phyloP scores from a whole-genome alignment of 2,888 invertebrate species.

The Conchocele bisecta region DNA sequence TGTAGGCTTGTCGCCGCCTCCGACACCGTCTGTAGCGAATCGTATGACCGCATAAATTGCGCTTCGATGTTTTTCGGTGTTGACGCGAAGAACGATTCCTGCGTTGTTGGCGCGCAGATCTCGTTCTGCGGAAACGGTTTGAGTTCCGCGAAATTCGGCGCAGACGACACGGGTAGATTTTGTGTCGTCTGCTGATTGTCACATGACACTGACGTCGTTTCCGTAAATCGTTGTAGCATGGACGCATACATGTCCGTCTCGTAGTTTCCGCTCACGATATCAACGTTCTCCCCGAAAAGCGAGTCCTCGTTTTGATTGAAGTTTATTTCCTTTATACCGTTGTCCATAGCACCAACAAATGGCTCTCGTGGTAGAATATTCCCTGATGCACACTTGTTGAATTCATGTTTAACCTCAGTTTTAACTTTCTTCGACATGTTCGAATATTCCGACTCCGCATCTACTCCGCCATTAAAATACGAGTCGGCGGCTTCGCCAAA shows the following conservation, averaged over 20 bases:
- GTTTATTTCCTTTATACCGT: neutral
- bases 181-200: conserved; percentile 16
- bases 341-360: neutral
- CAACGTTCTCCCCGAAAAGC: conserved; percentile 45
- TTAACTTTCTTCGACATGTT: conserved; percentile 2
- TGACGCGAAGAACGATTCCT: conserved; percentile 40
- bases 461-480: too few relatives aligned
- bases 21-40: conserved; percentile 1
- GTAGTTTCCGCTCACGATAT: conserved; percentile 40
- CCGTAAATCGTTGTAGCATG: conserved; percentile 49
- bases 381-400: neutral
- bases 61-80: conserved; percentile 39
- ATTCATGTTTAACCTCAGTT: conserved; percentile 5
- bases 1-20: neutral
- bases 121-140: conserved; percentile 55
- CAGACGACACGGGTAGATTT: conserved; percentile 18
- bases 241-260: conserved; percentile 57
- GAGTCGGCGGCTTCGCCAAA: too few relatives aligned
- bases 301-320: conserved; percentile 16
- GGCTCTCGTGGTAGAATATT: neutral
- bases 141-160: conserved; percentile 65
- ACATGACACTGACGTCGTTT: conserved; percentile 20
- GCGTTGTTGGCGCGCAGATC: conserved; percentile 28
- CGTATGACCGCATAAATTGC: conserved; percentile 17
- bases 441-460: too few relatives aligned